Percentiles rank a stretch among this genome's conserved stretches.
Conservation (phyloP, 2,113 vertebrate species). For the Oreocharis arfaki region DNA sequence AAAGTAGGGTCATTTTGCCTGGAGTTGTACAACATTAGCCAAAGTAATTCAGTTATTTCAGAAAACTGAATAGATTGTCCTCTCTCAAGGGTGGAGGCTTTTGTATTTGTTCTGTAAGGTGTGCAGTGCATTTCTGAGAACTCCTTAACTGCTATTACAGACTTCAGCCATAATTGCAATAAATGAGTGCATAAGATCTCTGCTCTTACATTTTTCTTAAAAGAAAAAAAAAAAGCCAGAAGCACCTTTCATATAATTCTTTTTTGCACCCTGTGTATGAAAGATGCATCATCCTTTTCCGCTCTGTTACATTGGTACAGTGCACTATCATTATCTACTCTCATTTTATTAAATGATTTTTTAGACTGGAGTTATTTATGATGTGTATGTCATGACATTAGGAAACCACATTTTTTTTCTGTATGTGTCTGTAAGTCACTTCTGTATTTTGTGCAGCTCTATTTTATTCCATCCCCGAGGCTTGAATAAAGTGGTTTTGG, state of each 20-base stretch:
- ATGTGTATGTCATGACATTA: neutral
- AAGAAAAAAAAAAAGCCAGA: neutral
- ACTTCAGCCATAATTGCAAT: neutral
- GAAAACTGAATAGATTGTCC: conserved; percentile 56
- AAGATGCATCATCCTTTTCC: neutral
- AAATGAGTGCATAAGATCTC: neutral
- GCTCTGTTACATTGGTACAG: neutral
- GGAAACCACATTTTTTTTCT: neutral
- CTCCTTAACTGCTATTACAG: neutral
- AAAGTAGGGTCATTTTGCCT: conserved; percentile 52
- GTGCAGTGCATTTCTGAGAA: conserved; percentile 10
- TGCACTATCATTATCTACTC: neutral
- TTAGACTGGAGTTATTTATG: neutral
- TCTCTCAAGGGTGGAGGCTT: conserved; percentile 46
- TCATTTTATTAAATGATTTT: neutral
- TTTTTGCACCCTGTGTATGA: neutral
- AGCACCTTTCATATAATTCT: neutral
- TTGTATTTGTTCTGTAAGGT: conserved; percentile 46
- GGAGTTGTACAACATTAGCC: conserved; percentile 51
- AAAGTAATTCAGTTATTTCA: conserved; percentile 48
- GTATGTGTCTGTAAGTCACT: neutral
- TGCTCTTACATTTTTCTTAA: neutral
- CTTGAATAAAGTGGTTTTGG: neutral
- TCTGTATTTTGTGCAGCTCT: neutral
- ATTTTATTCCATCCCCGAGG: neutral